phyloP scores from a whole-genome alignment of 2,888 invertebrate genomes.

The Muschampia plurimacula region DNA sequence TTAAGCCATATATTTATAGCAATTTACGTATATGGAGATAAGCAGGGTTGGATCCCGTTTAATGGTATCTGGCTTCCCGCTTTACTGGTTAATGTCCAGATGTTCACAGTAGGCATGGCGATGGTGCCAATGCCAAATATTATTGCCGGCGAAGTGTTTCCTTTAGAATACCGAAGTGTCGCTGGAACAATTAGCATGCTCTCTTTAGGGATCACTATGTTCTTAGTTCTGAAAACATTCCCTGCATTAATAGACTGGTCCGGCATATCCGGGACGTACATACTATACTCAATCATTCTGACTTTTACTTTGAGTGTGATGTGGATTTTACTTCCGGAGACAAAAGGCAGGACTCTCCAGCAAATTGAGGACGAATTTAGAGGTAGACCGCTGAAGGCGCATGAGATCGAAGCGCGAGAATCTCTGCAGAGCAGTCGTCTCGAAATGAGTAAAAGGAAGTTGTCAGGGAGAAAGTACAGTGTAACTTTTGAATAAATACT shows the following conservation, averaged over 20 bases:
- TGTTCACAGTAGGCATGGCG: constrained; percentile 83
- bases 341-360: constrained; percentile 86
- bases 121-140: constrained; percentile 88
- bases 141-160: constrained; percentile 89
- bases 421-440: constrained; percentile 3
- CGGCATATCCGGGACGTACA: constrained; percentile 84
- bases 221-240: constrained; percentile 86
- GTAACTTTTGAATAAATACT: constrained; percentile 3
- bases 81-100: constrained; percentile 79
- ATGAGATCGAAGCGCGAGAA: constrained; percentile 12
- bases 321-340: constrained; percentile 87
- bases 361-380: constrained; percentile 87
- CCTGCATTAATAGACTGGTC: constrained; percentile 77
- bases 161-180: constrained; percentile 84
- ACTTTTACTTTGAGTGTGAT: constrained; percentile 81
- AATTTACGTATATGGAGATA: constrained; percentile 76
- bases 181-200: constrained; percentile 86
- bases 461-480: not conserved
- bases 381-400: constrained; percentile 32
- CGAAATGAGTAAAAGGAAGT: constrained; percentile 11
- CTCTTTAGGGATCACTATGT: constrained; percentile 84
- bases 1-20: constrained; percentile 82
- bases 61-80: constrained; percentile 73
- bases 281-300: constrained; percentile 81
- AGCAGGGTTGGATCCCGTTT: constrained; percentile 51